These are phyloP conservation scores for Rhodinocichla rosea DNA, from an alignment of 2,113 vertebrate species.

Conservation along the genomic window DNA sequence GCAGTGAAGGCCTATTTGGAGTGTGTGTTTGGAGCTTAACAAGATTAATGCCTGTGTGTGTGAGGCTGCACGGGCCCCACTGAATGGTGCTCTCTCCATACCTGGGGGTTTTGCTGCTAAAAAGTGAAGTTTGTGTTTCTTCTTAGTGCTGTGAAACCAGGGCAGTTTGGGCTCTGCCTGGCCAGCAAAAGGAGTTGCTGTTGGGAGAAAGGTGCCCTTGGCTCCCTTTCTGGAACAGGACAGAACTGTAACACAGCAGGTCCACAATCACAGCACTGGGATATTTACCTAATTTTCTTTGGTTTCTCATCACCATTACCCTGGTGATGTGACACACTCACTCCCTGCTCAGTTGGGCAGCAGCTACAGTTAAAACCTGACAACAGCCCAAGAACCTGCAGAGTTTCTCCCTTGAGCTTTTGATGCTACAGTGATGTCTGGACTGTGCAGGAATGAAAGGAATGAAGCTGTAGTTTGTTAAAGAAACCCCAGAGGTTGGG, in stretches of 20 bases:
- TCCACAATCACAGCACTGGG: rapidly evolving
- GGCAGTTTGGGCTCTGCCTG: neutral
- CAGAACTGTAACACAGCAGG: neutral
- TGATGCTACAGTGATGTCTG: neutral
- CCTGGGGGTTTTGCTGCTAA: neutral
- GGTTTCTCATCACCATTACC: neutral
- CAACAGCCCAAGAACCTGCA: neutral
- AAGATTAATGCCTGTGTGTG: neutral
- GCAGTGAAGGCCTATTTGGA: conserved; percentile 35
- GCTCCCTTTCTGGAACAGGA: neutral
- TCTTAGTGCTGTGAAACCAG: neutral
- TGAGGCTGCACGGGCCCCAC: neutral
- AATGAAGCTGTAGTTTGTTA: neutral
- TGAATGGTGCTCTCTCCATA: neutral
- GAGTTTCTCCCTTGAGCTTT: neutral
- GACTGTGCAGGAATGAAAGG: neutral
- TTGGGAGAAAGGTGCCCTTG: neutral
- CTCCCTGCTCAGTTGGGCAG: neutral
- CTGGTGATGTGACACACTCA: neutral
- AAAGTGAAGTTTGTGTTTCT: neutral
- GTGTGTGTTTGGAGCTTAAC: neutral
- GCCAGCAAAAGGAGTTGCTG: neutral
- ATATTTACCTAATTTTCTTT: neutral
- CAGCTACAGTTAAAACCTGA: neutral
- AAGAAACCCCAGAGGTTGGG: neutral